Conservation (phyloP, 2,113 vertebrate genomes). For the Poeciliopsis occidentalis region DNA sequence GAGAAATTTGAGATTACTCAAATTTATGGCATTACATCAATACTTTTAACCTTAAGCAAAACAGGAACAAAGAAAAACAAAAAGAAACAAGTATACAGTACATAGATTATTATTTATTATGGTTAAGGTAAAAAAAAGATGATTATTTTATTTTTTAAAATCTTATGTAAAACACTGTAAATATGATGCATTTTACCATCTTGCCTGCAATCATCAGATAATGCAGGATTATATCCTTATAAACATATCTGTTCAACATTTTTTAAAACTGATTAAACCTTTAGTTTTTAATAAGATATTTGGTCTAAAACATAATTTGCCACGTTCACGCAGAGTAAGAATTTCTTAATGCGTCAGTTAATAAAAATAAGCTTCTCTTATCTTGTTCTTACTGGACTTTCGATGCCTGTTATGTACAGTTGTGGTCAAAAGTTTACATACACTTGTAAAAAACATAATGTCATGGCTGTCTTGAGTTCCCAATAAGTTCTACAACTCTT, state of each 20-base stretch:
- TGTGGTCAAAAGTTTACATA: too few species aligned
- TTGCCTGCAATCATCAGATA: not conserved
- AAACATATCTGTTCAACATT: not conserved
- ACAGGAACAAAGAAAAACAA: not conserved
- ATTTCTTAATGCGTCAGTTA: not conserved
- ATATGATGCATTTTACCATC: not conserved
- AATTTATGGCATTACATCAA: not conserved
- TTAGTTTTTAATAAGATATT: conserved; percentile 7
- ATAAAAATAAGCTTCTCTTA: not conserved
- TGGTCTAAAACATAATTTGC: too few species aligned
- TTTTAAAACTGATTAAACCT: not conserved
- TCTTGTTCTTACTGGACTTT: not conserved
- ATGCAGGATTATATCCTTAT: not conserved
- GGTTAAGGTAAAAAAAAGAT: not conserved
- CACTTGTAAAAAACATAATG: too few species aligned
- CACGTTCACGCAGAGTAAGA: too few species aligned
- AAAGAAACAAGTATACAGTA: not conserved
- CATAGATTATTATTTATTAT: not conserved
- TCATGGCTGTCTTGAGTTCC: too few species aligned
- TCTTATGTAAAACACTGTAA: not conserved
- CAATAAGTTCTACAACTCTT: too few species aligned
- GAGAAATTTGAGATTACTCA: not conserved
- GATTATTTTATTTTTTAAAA: not conserved
- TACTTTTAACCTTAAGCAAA: not conserved
- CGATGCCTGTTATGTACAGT: not conserved